Conservation (phyloP, 2,113 vertebrate species). For the Elgaria multicarinata region DNA sequence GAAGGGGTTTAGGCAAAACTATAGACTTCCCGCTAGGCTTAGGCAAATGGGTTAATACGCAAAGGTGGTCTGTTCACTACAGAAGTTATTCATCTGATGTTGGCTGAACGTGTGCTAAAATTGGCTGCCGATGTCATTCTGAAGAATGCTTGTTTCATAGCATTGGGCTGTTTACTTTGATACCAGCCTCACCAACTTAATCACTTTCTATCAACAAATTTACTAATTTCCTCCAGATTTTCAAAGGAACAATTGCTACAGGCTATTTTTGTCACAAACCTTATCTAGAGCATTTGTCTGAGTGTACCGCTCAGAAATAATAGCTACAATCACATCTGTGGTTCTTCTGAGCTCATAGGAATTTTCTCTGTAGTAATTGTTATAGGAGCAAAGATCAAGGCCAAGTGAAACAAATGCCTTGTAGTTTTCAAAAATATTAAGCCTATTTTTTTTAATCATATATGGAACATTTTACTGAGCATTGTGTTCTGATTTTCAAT, state of each 20-base stretch:
- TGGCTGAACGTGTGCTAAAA: too few species aligned
- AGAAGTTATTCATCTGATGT: too few species aligned
- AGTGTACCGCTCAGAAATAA: not conserved
- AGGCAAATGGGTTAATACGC: too few species aligned
- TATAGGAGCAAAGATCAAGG: not conserved
- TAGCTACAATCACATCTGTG: not conserved
- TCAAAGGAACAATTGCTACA: not conserved
- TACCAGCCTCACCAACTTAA: not conserved
- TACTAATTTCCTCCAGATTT: not conserved
- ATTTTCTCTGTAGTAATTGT: not conserved
- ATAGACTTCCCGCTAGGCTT: too few species aligned
- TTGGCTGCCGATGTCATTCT: too few species aligned
- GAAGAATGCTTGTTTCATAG: too few species aligned
- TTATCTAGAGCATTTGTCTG: too few species aligned
- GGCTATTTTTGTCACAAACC: not conserved
- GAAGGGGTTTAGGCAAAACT: too few species aligned
- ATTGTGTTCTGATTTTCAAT: not conserved
- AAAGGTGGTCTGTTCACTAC: too few species aligned
- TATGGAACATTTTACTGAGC: not conserved
- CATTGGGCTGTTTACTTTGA: too few species aligned
- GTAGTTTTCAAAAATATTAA: not conserved
- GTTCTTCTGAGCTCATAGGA: not conserved
- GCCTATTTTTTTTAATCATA: not conserved
- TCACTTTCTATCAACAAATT: not conserved
- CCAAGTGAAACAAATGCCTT: not conserved